Evolutionary conservation across 1,140 invertebrate genomes (phyloP), one percentile per base, ranked within the genome.

Genomic region (Drosophila tropicalis): DNA sequence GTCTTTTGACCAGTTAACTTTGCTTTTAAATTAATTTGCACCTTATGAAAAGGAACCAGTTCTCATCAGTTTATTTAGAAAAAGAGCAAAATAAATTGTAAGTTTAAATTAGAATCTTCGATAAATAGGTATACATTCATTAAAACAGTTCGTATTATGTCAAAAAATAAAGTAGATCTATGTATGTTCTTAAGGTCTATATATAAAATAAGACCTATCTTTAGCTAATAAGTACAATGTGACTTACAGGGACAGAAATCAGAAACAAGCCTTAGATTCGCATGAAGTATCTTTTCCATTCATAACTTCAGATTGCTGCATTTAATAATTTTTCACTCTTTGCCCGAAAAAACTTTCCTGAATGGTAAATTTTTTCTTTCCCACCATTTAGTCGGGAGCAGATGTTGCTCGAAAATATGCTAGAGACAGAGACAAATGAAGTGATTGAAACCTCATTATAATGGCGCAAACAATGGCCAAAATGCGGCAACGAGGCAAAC

Each of bases 381-480:
- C 12, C 44, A 51, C 44, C 44, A 51, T 22, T 22, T 51, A 51
- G 44, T 51, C 44, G 17, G 44, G 19, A 51, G 44, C 44, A 51
- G 44, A 17, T 76, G 72, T 64, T 63, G 41, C 60, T 55, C 39
- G 10, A 70, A 86, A 82, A 72, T 80, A 60, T 84, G 80, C 67
- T 71, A 62, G 39, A 47, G 84, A 87, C 84, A 87, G 77, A 84
- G 84, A 87, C 80, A 87, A 87, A 87, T 87, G 84, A 82, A 87
- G 84, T 83, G 80, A 89, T 87, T 71, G 84, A 87, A 87, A 87
- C 79, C 83, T 86, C 84, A 87, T 86, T 86, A 87, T 76, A 86
- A 83, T 79, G 83, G 76, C 70, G 70, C 64, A 85, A 76, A 47
- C 36, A 62, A 51, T 51, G 44, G 56, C 56, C 47, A 60, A 66